These are phyloP conservation scores for Otolemur crassicaudatus DNA, from an alignment of 2,797 vertebrate species.

Conservation along the genomic window DNA sequence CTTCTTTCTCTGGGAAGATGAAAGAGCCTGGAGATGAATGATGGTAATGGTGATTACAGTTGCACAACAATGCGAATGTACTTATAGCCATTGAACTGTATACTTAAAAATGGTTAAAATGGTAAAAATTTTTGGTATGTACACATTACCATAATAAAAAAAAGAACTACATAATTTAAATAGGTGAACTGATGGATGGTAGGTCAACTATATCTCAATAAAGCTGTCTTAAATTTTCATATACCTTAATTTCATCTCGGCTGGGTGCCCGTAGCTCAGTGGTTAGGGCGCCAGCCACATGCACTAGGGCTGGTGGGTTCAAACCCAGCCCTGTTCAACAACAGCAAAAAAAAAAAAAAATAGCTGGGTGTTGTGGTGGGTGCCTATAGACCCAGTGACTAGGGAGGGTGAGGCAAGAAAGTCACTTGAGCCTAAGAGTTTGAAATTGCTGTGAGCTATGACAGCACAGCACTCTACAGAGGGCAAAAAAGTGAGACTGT, in stretches of 20 bases:
- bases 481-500: no score
- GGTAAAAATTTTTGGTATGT: not conserved
- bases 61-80: not conserved
- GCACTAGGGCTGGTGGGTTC: no score
- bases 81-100: not conserved
- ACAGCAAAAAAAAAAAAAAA: no score
- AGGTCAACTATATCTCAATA: constrained; percentile 8
- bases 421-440: no score
- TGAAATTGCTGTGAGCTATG: no score
- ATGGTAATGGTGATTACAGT: not conserved
- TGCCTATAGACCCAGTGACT: no score
- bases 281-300: no score
- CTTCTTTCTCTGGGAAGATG: not conserved
- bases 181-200: not conserved
- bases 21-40: not conserved
- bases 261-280: no score
- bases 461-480: no score
- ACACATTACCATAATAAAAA: not conserved
- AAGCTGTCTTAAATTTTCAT: not conserved
- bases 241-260: not conserved
- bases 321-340: no score
- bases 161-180: not conserved
- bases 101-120: not conserved
- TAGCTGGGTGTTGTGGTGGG: no score
- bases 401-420: no score